Evolutionary conservation across 64 coral and sea anemone species (phyloP).

Genomic region (Montipora capricornis): DNA sequence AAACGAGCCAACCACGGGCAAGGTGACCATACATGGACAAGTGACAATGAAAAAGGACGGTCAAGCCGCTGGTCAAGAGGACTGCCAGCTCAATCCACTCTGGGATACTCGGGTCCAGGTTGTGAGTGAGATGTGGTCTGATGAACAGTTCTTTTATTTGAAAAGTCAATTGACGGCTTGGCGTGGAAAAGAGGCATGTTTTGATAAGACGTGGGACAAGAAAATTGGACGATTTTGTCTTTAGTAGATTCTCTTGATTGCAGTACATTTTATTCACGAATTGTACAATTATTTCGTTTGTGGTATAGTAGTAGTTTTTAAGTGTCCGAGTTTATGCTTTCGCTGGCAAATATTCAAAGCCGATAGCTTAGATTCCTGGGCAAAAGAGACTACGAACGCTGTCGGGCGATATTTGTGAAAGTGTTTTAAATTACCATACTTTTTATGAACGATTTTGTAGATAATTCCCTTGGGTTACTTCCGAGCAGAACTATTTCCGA

Average conservation of each 20-base stretch:
- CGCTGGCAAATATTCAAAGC: too few species aligned
- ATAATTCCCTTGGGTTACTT: too few species aligned
- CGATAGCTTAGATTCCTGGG: too few species aligned
- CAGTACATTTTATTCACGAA: background rate
- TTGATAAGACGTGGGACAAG: conserved; percentile 25
- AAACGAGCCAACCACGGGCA: conserved; percentile 1
- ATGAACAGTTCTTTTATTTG: conserved; percentile 18
- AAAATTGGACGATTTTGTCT: conserved; percentile 29
- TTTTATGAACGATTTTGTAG: too few species aligned
- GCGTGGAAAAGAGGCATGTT: conserved; percentile 12
- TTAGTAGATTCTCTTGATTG: background rate
- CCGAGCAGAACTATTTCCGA: too few species aligned
- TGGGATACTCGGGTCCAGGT: conserved; percentile 20
- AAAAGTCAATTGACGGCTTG: conserved; percentile 34
- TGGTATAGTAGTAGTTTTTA: too few species aligned
- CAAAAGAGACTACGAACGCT: too few species aligned
- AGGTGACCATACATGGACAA: conserved; percentile 2
- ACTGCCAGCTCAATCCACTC: background rate
- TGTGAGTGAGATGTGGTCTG: conserved; percentile 20
- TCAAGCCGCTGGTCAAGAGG: background rate
- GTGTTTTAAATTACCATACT: too few species aligned
- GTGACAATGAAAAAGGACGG: conserved; percentile 21
- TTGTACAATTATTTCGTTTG: too few species aligned
- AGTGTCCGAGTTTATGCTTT: too few species aligned
- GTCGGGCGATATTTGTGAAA: too few species aligned